Base-by-base conservation (phyloP, 1,140 invertebrate species). In the Nasonia vitripennis region DNA sequence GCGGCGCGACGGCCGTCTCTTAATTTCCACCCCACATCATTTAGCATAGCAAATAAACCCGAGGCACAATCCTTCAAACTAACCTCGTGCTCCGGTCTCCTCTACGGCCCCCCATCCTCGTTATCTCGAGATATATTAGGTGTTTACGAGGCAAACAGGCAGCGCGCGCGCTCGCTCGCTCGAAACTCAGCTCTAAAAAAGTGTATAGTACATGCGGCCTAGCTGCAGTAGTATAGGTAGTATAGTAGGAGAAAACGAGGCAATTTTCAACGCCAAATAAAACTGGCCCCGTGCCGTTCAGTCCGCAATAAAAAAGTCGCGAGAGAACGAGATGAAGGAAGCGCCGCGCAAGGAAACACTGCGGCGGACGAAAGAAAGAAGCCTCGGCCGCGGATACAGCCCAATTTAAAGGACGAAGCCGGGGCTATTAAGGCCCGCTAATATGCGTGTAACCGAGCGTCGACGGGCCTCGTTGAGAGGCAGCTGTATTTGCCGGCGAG, bases 71-170 rank as follows among this genome's bases (percentile, higher is more conserved):
- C 37, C 73, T 55, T 77, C 81, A 77, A 77, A 83, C 73, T 41
- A 74, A 74, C 31, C 77, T 62, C 55, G 20, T 17, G 17, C 6
- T 62, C 17, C 55, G 41, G n/a, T 5, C 17, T n/a, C 51, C 17
- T 14, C 17, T 20, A 45, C 20, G 51, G 20, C 20, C 51, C 10
- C 41, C 12, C 45, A 62, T 83, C 68, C 85, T 86, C 81, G 85
- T 86, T 86, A 86, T 83, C 85, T 78, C 48, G 34, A 83, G 68
- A 86, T 86, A 86, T 86, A 86, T 86, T 79, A 73, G 85, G 80
- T 86, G 85, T 86, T 83, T 83, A 86, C 80, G 85, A 79, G 81
- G 68, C 41, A 75, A 86, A 80, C 78, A 75, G 78, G 37, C 67
- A 67, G 73, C 27, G 11, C 4, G 7, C 20, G 34, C 23, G 77